Evolutionary conservation across 2,113 vertebrate genomes (phyloP).

Genomic region (Sphaerodactylus townsendi): DNA sequence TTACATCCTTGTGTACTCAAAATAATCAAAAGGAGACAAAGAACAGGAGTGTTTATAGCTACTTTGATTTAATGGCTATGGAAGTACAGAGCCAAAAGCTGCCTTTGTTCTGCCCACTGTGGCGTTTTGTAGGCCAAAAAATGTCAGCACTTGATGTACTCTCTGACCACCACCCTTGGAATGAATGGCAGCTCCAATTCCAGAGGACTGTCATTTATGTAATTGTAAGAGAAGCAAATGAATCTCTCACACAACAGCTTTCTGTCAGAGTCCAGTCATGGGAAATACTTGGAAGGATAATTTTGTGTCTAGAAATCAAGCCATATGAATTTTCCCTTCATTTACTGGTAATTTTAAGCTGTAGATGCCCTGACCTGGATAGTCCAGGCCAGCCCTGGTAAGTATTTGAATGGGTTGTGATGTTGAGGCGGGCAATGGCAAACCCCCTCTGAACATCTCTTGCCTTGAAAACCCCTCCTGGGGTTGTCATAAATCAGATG

Average conservation of each 20-base stretch:
- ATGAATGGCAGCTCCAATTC: constrained; percentile 5
- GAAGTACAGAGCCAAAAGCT: constrained; percentile 4
- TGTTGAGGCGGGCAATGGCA: too few relatives aligned
- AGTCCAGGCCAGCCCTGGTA: too few relatives aligned
- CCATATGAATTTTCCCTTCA: neutral
- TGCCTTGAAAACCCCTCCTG: too few relatives aligned
- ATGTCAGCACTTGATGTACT: constrained; percentile 9
- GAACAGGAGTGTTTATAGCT: constrained; percentile 3
- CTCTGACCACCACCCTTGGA: constrained; percentile 4
- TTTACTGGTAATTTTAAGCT: neutral
- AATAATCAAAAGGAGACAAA: constrained; percentile 26
- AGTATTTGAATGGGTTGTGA: too few relatives aligned
- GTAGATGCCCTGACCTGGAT: neutral
- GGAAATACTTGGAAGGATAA: neutral
- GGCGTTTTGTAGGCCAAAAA: neutral
- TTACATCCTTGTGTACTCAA: constrained; percentile 26
- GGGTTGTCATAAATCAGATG: too few relatives aligned
- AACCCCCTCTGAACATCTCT: too few relatives aligned
- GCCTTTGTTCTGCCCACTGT: constrained; percentile 12
- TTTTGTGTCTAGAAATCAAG: neutral
- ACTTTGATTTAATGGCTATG: constrained; percentile 4
- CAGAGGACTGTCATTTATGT: neutral
- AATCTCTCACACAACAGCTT: neutral
- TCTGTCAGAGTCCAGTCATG: neutral
- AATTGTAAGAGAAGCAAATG: neutral